Base-by-base conservation (phyloP, 92 coral and sea anemone species). In the Scolanthus callimorphus region DNA sequence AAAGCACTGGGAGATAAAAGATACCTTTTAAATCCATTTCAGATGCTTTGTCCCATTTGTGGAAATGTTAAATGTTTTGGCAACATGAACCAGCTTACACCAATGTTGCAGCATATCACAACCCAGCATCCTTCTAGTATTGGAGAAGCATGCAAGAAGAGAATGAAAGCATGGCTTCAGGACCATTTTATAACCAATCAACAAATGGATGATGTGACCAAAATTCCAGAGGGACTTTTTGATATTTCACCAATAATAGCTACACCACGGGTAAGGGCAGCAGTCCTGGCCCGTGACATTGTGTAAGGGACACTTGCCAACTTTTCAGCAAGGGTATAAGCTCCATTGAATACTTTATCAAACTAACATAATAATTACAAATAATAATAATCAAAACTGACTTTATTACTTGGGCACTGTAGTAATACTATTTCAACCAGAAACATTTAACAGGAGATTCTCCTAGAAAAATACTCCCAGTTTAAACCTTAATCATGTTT, bases 251-350 rank as follows among this genome's bases (percentile, higher is more conserved):
- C 51, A 20, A 25, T 80, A 21, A 2, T 68, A 22, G 12, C 67
- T 15, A 63, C 48, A 37, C 63, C 86, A 68, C 72, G 66, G 77
- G 83, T 85, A 75, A 84, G 85, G 82, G 60, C 76, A 38, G 55
- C 52, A 4, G 64, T 73, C 85, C 85, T 78, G 78, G 78, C 90
- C 90, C 79, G 81, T 78, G 90, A 64, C 75, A 84, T 84, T 73
- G 28, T 56, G 60, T 46, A 84, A 55, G 92, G 85, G 83, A n/a
- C n/a, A n/a, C n/a, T n/a, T n/a, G n/a, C n/a, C n/a, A n/a, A n/a
- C n/a, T n/a, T n/a, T n/a, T n/a, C n/a, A n/a, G n/a, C n/a, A n/a
- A n/a, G n/a, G n/a, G n/a, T n/a, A n/a, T n/a, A n/a, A n/a, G n/a
- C n/a, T n/a, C n/a, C n/a, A n/a, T n/a, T n/a, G n/a, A n/a, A n/a